Evolutionary conservation across 2,113 vertebrate genomes (phyloP).

Genomic region (Campylorhamphus procurvoides): DNA sequence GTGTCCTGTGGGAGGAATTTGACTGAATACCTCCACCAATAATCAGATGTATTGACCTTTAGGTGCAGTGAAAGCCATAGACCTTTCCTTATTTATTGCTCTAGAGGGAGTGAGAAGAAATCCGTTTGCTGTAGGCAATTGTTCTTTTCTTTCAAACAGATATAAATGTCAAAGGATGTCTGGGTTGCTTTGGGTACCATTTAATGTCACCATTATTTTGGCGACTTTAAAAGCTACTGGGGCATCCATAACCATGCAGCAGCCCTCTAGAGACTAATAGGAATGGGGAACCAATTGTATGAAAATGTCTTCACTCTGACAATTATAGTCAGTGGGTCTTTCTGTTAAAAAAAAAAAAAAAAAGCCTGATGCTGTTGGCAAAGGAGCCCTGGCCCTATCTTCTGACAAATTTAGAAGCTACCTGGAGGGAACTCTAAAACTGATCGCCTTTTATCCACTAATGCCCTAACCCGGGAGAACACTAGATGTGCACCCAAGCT

Average conservation of each 20-base stretch:
- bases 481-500: not conserved
- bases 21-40: not conserved
- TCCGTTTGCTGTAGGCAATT: not conserved
- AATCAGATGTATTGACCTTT: not conserved
- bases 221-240: not conserved
- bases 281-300: not conserved
- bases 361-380: not conserved
- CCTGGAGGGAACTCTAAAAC: not conserved
- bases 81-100: not conserved
- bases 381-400: not conserved
- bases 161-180: not conserved
- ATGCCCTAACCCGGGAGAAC: not conserved
- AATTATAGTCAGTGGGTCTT: not conserved
- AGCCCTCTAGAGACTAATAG: not conserved
- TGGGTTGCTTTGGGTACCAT: not conserved
- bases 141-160: not conserved
- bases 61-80: not conserved
- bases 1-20: not conserved
- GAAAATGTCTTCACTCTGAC: not conserved
- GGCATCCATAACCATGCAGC: not conserved
- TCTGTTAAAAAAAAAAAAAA: not conserved
- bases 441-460: not conserved
- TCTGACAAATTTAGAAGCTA: not conserved
- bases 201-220: constrained; percentile 6
- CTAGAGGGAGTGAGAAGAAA: not conserved